Evolutionary conservation across 2,888 invertebrate genomes (phyloP), one percentile per base, ranked within the genome.

Genomic region (Caenorhabditis sulstoni): DNA sequence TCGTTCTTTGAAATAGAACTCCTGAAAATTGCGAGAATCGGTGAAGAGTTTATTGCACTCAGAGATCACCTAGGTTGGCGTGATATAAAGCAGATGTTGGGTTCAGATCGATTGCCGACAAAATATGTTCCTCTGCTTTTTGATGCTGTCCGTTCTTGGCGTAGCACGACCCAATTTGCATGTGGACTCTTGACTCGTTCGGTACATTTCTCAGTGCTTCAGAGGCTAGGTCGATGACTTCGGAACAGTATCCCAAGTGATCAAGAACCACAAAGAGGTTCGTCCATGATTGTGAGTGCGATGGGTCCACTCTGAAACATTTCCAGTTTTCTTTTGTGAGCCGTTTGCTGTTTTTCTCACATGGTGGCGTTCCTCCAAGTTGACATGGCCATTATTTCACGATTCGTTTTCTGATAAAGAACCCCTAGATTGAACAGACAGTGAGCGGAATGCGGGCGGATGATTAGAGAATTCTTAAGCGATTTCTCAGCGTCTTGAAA

Each of bases 401-500:
- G 92, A 82, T 94, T 94, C 89, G 93, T 92, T 86, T 95, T 95
- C 81, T 97, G 92, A 91, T 94, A 96, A 94, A 97, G 92, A 91
- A 97, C 96, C 50, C 97, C 97, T 86, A 98, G 93, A 91, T 98
- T 98, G 90, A 96, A 98, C 88, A 94, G 94, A 90, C 96, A 96
- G 90, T 97, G 96, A 0, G 97, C 94, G 91, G 97, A 97, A 79
- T 93, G 93, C 61, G 92, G 93, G 47, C 96, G 93, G 90, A 94
- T 93, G 39, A 91, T 92, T 3, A 97, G 91, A 0, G 97, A 97
- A 64, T 92, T 94, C 86, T 93, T 92, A 90, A 97, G 97, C 86
- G 96, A 95, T 18, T 91, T 90, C 88, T 95, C 93, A 0, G 97
- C 94, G 88, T 94, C 94, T 1, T 92, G 91, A 79, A 68, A 82